Base-by-base conservation (phyloP, 2,888 invertebrate genomes). In the Caenorhabditis sinica region DNA sequence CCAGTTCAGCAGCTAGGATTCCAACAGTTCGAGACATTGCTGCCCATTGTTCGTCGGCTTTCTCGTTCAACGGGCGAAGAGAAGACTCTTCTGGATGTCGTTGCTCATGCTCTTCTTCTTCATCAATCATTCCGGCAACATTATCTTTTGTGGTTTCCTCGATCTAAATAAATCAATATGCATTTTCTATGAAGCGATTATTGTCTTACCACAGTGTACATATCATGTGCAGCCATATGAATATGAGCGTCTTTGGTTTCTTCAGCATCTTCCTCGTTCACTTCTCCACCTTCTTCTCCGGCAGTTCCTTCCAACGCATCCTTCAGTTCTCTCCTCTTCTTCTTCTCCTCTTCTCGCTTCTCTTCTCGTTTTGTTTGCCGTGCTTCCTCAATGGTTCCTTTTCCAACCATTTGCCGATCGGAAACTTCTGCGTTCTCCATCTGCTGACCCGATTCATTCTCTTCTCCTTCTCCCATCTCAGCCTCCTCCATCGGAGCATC, bases 1-100 rank as follows among this genome's bases (percentile, higher is more conserved):
- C 97, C 45, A 99, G 94, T 89, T 96, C 96, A 75, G 96, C 95
- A 0, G 97, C 96, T 84, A 96, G 93, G 89, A 93, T 66, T 33
- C 85, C 86, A 6, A 92, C 91, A 17, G 86, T 81, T 49, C 89
- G 86, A 20, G 88, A 85, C 68, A 92, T 90, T 53, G 83, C 83
- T 6, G 87, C 82, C 91, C 91, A 92, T 65, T 86, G 85, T 15
- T 69, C 83, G 49, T 87, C 86, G 9, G 87, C 86, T 23, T 82
- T 69, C 17, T 73, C 77, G 43, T 74, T 80, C 4, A 56, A 30
- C 30, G 25, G 72, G 5, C 53, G 53, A 1, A 45, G 60, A 33
- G 13, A n/a, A 8, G 23, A 23, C 23, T 28, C 13, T 25, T 66
- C 40, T 0, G 53, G 20, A 25, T 0, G 8, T 45, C 28, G 45